Evolutionary conservation across 2,888 invertebrate species (phyloP).

Genomic region (Sminthurides aquaticus): DNA sequence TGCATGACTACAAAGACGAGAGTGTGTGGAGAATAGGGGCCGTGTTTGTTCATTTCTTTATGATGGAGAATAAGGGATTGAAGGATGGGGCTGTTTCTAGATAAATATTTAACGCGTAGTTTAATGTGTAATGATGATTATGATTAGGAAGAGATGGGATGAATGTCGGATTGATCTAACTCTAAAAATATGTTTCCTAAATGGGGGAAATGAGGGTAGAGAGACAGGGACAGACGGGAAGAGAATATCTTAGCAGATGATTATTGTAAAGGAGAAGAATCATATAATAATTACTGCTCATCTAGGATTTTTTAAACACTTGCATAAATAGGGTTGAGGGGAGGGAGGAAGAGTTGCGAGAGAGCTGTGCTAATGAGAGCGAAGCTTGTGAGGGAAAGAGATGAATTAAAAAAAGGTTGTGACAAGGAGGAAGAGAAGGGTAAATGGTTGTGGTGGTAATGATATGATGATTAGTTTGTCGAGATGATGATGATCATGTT

Average conservation of each 20-base stretch:
- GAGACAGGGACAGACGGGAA: background rate
- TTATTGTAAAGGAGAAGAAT: background rate
- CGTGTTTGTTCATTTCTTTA: background rate
- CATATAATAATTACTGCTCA: background rate
- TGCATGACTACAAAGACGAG: too few relatives aligned
- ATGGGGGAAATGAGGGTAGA: background rate
- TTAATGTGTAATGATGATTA: conserved; percentile 1
- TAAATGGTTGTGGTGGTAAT: background rate
- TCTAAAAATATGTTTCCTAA: background rate
- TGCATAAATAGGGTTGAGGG: background rate
- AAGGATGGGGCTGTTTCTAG: too few relatives aligned
- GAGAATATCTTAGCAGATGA: background rate
- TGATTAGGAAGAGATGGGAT: conserved; percentile 3
- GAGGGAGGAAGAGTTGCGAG: background rate
- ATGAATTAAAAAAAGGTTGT: background rate
- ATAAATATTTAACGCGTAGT: too few relatives aligned
- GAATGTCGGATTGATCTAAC: background rate
- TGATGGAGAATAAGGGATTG: background rate
- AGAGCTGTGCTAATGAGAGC: too few relatives aligned
- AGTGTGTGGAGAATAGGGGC: background rate
- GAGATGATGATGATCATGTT: background rate
- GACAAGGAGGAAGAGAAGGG: background rate
- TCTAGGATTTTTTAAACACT: background rate
- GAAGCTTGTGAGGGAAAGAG: background rate
- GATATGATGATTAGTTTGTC: background rate